Percentiles rank a stretch among this genome's conserved stretches.
Evolutionary conservation across 2,113 vertebrate species (phyloP).

Genomic region (Mugil cephalus): DNA sequence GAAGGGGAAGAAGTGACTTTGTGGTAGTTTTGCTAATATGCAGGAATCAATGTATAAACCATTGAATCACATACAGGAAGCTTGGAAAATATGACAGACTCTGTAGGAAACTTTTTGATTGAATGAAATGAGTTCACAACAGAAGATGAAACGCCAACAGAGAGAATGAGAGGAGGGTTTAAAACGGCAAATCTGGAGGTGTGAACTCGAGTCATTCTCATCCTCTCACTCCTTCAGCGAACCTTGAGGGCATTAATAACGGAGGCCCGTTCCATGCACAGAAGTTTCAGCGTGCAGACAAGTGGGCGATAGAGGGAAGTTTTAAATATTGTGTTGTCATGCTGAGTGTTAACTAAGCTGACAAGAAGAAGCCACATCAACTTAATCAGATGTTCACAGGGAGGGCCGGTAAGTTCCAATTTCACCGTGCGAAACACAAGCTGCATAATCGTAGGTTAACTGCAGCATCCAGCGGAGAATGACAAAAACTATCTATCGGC

Average conservation of each 20-base stretch:
- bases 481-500: too few relatives aligned
- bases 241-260: background rate
- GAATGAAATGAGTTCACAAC: slow-evolving; percentile 5
- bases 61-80: background rate
- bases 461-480: too few relatives aligned
- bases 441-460: background rate
- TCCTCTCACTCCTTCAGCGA: background rate
- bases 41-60: background rate
- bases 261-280: too few relatives aligned
- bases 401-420: background rate
- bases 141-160: background rate
- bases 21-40: slow-evolving; percentile 1
- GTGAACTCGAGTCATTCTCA: background rate
- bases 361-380: slow-evolving; percentile 1
- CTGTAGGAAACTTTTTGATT: background rate
- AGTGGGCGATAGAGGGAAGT: background rate
- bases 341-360: background rate
- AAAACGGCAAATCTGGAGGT: slow-evolving; percentile 17
- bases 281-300: background rate
- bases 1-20: background rate
- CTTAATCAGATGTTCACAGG: background rate
- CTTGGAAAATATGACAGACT: slow-evolving; percentile 9
- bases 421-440: slow-evolving; percentile 11
- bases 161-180: slow-evolving; percentile 1
- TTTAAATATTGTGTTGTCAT: background rate